phyloP scores from a whole-genome alignment of 2,113 vertebrate species.

The Tragelaphus imberbis region DNA sequence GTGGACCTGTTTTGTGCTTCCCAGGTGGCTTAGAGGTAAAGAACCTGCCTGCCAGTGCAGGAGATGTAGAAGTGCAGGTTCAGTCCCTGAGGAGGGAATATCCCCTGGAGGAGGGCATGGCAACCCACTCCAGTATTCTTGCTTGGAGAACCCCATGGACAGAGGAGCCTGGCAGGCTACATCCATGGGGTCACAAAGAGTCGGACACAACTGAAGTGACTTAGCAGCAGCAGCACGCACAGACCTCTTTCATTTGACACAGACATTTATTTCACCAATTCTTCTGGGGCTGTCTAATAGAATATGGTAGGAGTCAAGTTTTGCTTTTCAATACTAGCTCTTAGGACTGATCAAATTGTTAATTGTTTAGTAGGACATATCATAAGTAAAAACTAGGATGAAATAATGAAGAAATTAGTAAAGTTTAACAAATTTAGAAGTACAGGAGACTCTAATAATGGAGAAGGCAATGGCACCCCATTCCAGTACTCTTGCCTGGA shows the following conservation, averaged over 20 bases:
- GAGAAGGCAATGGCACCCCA: too few relatives aligned
- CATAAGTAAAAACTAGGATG: neutral
- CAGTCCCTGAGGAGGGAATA: neutral
- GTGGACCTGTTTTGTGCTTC: neutral
- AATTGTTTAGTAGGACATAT: neutral
- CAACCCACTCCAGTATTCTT: neutral
- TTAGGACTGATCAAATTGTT: neutral
- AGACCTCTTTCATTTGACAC: neutral
- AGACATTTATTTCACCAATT: neutral
- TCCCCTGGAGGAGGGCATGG: neutral
- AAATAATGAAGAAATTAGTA: neutral
- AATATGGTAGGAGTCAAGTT: neutral
- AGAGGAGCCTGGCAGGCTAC: neutral
- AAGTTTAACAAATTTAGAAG: neutral
- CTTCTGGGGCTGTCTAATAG: neutral
- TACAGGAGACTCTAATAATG: neutral
- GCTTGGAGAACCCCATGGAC: neutral
- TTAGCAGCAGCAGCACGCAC: neutral
- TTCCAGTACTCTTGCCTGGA: too few relatives aligned
- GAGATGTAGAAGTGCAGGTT: neutral
- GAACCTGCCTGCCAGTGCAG: neutral
- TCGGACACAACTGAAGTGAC: neutral
- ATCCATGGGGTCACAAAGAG: neutral
- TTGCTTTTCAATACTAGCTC: neutral
- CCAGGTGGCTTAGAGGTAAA: neutral